Base-by-base conservation (phyloP, 2,113 vertebrate species). In the Quiscalus mexicanus region DNA sequence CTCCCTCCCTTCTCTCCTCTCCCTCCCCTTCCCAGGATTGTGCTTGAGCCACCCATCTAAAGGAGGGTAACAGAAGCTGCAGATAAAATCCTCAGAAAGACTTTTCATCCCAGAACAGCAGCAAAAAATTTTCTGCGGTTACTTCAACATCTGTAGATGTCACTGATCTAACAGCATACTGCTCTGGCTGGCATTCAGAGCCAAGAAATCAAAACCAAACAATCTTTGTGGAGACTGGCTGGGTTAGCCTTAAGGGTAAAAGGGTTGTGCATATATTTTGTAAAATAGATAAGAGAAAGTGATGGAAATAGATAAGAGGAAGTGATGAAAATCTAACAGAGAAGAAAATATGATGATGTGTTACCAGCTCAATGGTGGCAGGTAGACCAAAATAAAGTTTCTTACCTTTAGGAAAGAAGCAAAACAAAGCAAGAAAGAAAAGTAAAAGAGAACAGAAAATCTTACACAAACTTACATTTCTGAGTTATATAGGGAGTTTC, bases 11-110 rank as follows among this genome's bases (percentile, higher is more conserved):
- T 30, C 25, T 17, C 13, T 81, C 47, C 24, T 24, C 45, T 44
- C 18, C 45, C 21, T 23, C 47, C 23, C 50, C 22, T 0, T 75
- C 35, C 27, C 0, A 1, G 35, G 8, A 18, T 15, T 84, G 16
- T 39, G 12, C 21, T 89, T 91, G 60, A 95, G 19, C 30, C 33
- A 79, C 33, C 55, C 53, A 7, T 44, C 60, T 41, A 59, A 67
- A 87, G 19, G 15, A 81, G 10, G 4, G 2, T 53, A 59, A 39
- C 7, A 84, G 21, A 87, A 71, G 59, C 9, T 33, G n/a, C 65
- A 71, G 70, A 89, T 42, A 74, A 78, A 81, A 56, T 44, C 21
- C 71, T 20, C 33, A 55, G 69, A 78, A 81, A 71, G 16, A 6
- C 16, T 64, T 23, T 37, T 52, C 19, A 35, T 59, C 3, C 1